A percentile compares a stretch with the other conserved stretches of the same genome.
phyloP scores from a whole-genome alignment of 2,888 invertebrate species.

The Acleris laterana region DNA sequence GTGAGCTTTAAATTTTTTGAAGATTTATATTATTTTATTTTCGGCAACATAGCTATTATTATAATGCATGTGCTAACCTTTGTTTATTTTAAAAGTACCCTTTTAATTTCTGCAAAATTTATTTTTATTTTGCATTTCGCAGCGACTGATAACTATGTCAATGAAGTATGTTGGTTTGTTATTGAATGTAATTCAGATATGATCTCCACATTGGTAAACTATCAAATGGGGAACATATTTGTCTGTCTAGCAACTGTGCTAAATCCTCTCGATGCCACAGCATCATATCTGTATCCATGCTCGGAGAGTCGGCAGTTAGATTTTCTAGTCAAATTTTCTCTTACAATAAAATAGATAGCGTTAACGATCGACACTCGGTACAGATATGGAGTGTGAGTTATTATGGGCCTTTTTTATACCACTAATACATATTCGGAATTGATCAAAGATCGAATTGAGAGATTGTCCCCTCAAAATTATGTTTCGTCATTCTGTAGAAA shows the following conservation, averaged over 20 bases:
- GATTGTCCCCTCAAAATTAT: constrained; percentile 27
- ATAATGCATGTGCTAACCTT: neutral
- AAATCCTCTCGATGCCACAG: constrained; percentile 68
- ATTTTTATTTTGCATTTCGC: constrained; percentile 17
- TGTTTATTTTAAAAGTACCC: neutral
- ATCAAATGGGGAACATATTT: constrained; percentile 60
- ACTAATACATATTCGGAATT: constrained; percentile 24
- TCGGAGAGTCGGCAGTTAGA: constrained; percentile 65
- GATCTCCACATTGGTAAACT: constrained; percentile 50
- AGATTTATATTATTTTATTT: too few relatives aligned
- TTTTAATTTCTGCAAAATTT: neutral
- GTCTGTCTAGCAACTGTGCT: constrained; percentile 53
- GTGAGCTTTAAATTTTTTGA: too few relatives aligned
- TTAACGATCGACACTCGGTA: constrained; percentile 58
- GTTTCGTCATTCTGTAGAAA: constrained; percentile 35
- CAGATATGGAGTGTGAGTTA: constrained; percentile 79
- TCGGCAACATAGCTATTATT: too few relatives aligned
- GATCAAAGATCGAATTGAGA: constrained; percentile 11
- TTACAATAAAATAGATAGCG: constrained; percentile 40
- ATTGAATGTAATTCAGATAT: constrained; percentile 50
- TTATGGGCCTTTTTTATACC: constrained; percentile 65
- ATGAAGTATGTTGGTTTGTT: constrained; percentile 32
- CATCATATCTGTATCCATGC: constrained; percentile 77
- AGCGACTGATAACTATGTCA: constrained; percentile 26
- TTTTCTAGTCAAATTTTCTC: constrained; percentile 77